A percentile compares a stretch with the other conserved stretches of the same genome.
These are phyloP conservation scores for Champsocephalus esox DNA, from an alignment of 2,797 vertebrate species.

Conservation along the genomic window DNA sequence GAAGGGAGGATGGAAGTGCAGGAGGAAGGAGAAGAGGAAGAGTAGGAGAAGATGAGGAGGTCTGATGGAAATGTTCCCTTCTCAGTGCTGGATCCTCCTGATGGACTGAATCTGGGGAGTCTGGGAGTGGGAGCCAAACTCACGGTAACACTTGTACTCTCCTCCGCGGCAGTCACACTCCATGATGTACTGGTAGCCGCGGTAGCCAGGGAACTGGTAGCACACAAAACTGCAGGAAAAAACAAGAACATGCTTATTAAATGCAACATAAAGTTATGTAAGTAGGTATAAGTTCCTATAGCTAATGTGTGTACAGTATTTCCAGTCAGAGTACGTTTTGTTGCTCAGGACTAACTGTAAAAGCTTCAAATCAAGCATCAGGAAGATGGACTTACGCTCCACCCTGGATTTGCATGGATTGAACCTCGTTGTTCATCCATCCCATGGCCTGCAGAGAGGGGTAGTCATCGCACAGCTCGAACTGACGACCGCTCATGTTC, in stretches of 20 bases:
- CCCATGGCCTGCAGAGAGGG: constrained; percentile 95
- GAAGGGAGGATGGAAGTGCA: constrained; percentile 49
- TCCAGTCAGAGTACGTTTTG: not conserved
- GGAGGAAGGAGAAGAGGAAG: constrained; percentile 39
- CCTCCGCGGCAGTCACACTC: constrained; percentile 91
- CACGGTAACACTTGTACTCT: constrained; percentile 93
- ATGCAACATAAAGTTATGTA: not conserved
- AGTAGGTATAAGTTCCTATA: not conserved
- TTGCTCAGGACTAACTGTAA: not conserved
- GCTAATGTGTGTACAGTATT: not conserved
- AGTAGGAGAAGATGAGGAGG: constrained; percentile 49
- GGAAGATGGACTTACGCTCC: constrained; percentile 89
- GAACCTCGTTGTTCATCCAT: constrained; percentile 93
- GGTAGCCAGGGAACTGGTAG: constrained; percentile 95
- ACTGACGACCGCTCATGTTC: constrained; percentile 92
- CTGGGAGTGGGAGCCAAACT: constrained; percentile 92
- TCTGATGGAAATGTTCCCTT: constrained; percentile 35
- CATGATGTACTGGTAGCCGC: constrained; percentile 94
- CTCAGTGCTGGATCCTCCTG: constrained; percentile 94
- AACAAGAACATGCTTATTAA: not conserved
- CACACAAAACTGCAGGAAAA: constrained; percentile 89
- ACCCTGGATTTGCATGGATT: constrained; percentile 90
- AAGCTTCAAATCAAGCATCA: not conserved
- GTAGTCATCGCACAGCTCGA: constrained; percentile 92
- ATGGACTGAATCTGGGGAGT: constrained; percentile 95